phyloP scores from a whole-genome alignment of 2,113 vertebrate species.

The Erythrocebus patas region DNA sequence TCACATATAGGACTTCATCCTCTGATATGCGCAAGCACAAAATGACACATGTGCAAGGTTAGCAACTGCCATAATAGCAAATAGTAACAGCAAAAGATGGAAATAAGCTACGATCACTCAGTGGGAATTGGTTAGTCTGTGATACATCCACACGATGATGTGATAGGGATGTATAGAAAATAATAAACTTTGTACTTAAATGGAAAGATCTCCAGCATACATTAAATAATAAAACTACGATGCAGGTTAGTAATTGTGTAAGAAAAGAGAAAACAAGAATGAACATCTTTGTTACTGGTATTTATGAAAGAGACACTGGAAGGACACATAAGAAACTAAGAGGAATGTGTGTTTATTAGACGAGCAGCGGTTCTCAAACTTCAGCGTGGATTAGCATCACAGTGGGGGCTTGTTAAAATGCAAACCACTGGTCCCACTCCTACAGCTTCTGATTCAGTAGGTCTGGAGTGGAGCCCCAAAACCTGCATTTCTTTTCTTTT shows the following conservation, averaged over 20 bases:
- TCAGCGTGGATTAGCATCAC: not conserved
- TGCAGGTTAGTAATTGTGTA: not conserved
- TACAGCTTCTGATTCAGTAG: not conserved
- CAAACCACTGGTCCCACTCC: not conserved
- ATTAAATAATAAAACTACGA: not conserved
- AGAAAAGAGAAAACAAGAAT: not conserved
- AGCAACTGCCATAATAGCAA: no score
- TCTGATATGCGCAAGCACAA: not conserved
- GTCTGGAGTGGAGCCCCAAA: not conserved
- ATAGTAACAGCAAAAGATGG: not conserved
- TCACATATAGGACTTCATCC: not conserved
- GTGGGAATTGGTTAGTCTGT: not conserved
- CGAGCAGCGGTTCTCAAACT: not conserved
- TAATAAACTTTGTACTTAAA: not conserved
- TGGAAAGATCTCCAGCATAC: not conserved
- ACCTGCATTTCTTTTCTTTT: not conserved
- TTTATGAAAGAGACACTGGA: not conserved
- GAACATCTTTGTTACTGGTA: not conserved
- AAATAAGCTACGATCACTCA: not conserved
- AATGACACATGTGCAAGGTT: not conserved
- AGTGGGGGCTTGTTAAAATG: not conserved
- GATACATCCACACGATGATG: not conserved
- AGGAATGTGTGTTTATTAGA: not conserved
- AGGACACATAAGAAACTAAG: not conserved
- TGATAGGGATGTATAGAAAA: not conserved